phyloP scores from a whole-genome alignment of 2,113 vertebrate species.

The Xerus inauris region DNA sequence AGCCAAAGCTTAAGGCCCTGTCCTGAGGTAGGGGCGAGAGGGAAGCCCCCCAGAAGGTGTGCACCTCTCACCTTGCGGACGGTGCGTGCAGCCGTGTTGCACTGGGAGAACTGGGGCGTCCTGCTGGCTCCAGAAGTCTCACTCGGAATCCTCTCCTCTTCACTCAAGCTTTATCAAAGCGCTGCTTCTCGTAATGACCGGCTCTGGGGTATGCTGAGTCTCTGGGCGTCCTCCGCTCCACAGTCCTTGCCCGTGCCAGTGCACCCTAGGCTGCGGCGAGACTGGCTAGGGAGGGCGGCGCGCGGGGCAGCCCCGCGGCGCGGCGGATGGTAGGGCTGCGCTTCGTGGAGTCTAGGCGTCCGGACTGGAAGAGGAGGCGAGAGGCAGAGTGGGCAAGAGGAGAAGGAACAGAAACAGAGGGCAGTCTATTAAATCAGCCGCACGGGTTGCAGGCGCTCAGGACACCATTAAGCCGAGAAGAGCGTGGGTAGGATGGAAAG shows the following conservation, averaged over 20 bases:
- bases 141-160: not conserved
- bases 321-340: not conserved
- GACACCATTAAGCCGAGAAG: not conserved
- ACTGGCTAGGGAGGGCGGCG: not conserved
- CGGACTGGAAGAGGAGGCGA: not conserved
- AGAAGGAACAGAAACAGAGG: not conserved
- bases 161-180: not conserved
- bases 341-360: not conserved
- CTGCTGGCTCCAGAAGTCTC: constrained; percentile 46
- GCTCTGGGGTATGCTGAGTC: not conserved
- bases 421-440: not conserved
- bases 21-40: not conserved
- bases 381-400: not conserved
- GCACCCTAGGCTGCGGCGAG: not conserved
- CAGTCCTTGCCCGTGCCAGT: not conserved
- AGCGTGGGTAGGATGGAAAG: not conserved
- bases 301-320: not conserved
- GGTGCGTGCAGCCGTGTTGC: not conserved
- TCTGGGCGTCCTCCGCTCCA: not conserved
- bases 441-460: not conserved
- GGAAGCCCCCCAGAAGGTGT: not conserved
- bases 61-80: constrained; percentile 70
- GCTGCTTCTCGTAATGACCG: not conserved
- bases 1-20: not conserved
- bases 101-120: not conserved